phyloP scores from a whole-genome alignment of 2,888 invertebrate genomes.

The Drosophila neonasuta region DNA sequence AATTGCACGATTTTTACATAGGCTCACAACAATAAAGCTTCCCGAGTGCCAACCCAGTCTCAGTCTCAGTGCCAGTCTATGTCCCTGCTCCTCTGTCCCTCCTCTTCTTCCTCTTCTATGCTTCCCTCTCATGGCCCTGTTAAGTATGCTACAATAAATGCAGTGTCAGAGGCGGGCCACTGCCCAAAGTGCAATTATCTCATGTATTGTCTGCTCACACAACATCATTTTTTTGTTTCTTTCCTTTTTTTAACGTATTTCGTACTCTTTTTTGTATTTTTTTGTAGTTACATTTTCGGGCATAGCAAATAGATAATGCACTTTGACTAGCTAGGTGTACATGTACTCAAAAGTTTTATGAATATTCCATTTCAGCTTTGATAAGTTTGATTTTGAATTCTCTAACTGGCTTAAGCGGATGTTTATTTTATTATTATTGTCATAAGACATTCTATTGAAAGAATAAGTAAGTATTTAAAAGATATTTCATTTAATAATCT shows the following conservation, averaged over 20 bases:
- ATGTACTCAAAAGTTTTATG: background rate
- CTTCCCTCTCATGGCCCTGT: conserved; percentile 44
- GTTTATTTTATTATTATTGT: too few species aligned
- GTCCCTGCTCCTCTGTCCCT: background rate
- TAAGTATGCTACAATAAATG: conserved; percentile 78
- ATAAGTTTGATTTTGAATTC: too few species aligned
- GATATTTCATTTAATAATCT: too few species aligned
- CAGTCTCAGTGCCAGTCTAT: background rate
- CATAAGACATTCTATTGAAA: too few species aligned
- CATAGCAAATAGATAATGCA: conserved; percentile 8
- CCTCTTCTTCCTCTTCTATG: background rate
- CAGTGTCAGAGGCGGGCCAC: conserved; percentile 72
- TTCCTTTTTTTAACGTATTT: conserved; percentile 25
- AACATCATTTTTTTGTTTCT: conserved; percentile 35
- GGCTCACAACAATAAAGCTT: conserved; percentile 73
- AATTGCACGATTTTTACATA: conserved; percentile 76
- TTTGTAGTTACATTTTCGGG: conserved; percentile 3
- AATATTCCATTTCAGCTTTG: too few species aligned
- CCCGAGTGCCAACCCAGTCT: conserved; percentile 47
- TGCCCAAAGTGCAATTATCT: conserved; percentile 79
- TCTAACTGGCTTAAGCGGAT: too few species aligned
- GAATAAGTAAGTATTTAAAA: too few species aligned
- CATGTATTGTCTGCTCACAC: conserved; percentile 75
- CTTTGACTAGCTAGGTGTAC: background rate
- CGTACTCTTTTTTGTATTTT: conserved; percentile 20